Evolutionary conservation across 1,140 invertebrate species (phyloP).

Genomic region (Drosophila sp.): DNA sequence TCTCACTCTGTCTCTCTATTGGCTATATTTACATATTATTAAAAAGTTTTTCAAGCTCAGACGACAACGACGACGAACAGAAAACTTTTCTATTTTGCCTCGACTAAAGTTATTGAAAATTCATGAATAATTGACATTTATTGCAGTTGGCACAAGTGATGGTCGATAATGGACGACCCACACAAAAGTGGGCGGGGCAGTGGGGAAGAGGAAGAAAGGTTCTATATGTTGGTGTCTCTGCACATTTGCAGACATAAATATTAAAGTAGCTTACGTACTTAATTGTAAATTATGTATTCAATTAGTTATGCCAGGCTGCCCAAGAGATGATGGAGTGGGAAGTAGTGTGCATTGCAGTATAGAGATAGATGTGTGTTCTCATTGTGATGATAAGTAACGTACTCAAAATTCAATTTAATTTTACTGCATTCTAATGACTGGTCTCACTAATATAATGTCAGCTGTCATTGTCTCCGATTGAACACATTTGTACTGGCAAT

Average conservation of each 20-base stretch:
- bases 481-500: no score
- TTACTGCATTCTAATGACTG: slow-evolving; percentile 31
- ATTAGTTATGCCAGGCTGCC: slow-evolving; percentile 68
- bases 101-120: slow-evolving; percentile 77
- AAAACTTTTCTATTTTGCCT: slow-evolving; percentile 77
- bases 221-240: slow-evolving; percentile 29
- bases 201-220: background rate
- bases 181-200: background rate
- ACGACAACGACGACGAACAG: slow-evolving; percentile 35
- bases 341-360: slow-evolving; percentile 1
- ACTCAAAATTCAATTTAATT: slow-evolving; percentile 52
- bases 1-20: slow-evolving; percentile 40
- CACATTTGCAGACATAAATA: slow-evolving; percentile 77
- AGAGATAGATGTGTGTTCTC: background rate
- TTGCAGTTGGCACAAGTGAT: slow-evolving; percentile 81
- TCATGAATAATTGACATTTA: slow-evolving; percentile 83
- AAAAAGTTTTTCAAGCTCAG: slow-evolving; percentile 71
- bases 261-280: slow-evolving; percentile 81
- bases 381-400: background rate
- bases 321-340: slow-evolving; percentile 18
- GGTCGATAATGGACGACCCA: slow-evolving; percentile 70
- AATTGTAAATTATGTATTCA: slow-evolving; percentile 82
- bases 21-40: slow-evolving; percentile 80
- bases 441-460: slow-evolving; percentile 30
- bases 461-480: no score